Percentiles rank a stretch among this genome's conserved stretches.
Evolutionary conservation across 2,888 invertebrate genomes (phyloP).

Genomic region (Drosophila pseudotalamancana): DNA sequence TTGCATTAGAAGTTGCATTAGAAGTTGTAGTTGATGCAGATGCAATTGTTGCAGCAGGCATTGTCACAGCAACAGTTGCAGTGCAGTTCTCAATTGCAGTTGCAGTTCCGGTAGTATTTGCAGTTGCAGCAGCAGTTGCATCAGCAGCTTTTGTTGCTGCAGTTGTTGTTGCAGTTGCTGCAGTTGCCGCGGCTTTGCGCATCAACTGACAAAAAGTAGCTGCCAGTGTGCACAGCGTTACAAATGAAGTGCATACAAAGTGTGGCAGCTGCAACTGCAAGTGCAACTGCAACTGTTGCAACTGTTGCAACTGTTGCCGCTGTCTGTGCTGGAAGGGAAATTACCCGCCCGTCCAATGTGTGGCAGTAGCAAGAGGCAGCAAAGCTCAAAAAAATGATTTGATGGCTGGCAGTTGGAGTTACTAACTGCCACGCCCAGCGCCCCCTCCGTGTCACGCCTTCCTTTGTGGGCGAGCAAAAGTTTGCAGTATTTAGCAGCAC

Average conservation of each 20-base stretch:
- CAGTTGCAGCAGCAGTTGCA: neutral
- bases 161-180: neutral
- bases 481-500: constrained; percentile 3
- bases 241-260: constrained; percentile 50
- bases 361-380: neutral
- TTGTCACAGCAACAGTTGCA: no score
- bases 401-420: constrained; percentile 18
- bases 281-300: constrained; percentile 10
- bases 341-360: constrained; percentile 23
- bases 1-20: no score
- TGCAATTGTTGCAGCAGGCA: no score
- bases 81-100: no score
- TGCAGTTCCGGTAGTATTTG: no score
- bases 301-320: constrained; percentile 4
- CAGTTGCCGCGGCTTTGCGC: neutral
- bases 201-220: constrained; percentile 26
- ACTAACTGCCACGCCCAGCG: constrained; percentile 8
- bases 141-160: neutral
- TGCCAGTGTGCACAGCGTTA: constrained; percentile 27
- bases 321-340: neutral
- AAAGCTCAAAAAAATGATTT: neutral
- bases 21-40: neutral
- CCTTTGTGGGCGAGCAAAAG: neutral
- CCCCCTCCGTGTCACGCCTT: neutral
- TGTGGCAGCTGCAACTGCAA: constrained; percentile 33